These are phyloP conservation scores for Diuraphis noxia DNA, from an alignment of 1,140 invertebrate species.

Conservation along the genomic window DNA sequence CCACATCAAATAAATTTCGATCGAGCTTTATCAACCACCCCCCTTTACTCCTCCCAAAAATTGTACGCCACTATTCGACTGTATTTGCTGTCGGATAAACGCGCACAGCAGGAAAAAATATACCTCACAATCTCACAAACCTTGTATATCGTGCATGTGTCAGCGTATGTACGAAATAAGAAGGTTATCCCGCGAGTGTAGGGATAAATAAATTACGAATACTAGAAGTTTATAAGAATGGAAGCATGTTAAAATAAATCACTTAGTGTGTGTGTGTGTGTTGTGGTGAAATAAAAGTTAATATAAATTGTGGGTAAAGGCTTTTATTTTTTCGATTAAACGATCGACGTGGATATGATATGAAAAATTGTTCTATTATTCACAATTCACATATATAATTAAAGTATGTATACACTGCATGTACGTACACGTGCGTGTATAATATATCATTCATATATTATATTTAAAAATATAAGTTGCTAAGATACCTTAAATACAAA, in stretches of 20 bases:
- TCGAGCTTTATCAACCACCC: neutral
- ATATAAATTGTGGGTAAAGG: neutral
- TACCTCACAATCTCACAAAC: neutral
- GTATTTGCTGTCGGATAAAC: neutral
- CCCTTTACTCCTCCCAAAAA: no score
- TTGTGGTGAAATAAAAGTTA: neutral
- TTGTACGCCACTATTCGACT: neutral
- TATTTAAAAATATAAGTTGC: neutral
- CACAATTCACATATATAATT: neutral
- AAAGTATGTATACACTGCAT: neutral
- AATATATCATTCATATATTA: neutral
- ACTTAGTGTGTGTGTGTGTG: neutral
- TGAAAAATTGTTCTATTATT: neutral
- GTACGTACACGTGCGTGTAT: neutral
- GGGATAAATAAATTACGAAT: neutral
- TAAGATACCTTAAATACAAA: neutral
- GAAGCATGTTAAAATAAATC: neutral
- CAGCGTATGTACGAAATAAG: neutral
- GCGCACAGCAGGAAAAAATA: neutral
- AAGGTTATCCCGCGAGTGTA: neutral
- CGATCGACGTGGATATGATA: slow-evolving; percentile 4
- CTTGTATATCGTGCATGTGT: neutral
- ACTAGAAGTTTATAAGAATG: neutral
- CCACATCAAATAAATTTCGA: neutral
- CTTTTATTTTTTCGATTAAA: slow-evolving; percentile 5